phyloP scores from a whole-genome alignment of 2,888 invertebrate species.

The Orchesellides sinensis region DNA sequence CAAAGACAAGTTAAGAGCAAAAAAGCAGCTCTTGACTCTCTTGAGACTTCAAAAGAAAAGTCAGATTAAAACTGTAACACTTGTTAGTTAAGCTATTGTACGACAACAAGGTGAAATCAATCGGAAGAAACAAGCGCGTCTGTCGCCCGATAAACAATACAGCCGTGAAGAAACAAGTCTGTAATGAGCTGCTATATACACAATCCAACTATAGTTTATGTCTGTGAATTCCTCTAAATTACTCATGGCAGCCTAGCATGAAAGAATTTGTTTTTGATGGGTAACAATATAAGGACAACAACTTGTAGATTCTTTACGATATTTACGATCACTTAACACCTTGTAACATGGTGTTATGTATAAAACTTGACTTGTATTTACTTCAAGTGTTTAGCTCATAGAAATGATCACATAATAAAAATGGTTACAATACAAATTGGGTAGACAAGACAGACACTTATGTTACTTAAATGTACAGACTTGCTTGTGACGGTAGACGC shows the following conservation, averaged over 20 bases:
- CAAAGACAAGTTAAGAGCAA: not conserved
- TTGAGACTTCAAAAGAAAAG: slow-evolving; percentile 30
- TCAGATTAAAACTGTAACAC: slow-evolving; percentile 20
- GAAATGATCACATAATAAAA: too few relatives aligned
- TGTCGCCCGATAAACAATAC: slow-evolving; percentile 32
- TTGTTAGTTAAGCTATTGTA: slow-evolving; percentile 16
- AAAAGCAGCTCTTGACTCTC: not conserved
- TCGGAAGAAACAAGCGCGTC: slow-evolving; percentile 27
- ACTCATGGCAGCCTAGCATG: too few relatives aligned
- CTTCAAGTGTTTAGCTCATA: too few relatives aligned
- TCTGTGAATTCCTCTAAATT: too few relatives aligned
- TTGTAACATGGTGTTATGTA: slow-evolving; percentile 19
- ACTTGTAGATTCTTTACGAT: slow-evolving; percentile 9
- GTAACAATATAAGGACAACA: too few relatives aligned
- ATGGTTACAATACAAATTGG: too few relatives aligned
- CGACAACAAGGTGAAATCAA: slow-evolving; percentile 33
- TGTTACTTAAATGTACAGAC: too few relatives aligned
- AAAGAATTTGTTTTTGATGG: too few relatives aligned
- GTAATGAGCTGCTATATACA: not conserved
- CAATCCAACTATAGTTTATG: too few relatives aligned
- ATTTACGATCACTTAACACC: slow-evolving; percentile 41
- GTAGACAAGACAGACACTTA: too few relatives aligned
- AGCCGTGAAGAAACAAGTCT: slow-evolving; percentile 1
- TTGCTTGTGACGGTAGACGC: not conserved
- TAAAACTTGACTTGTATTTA: slow-evolving; percentile 12